Evolutionary conservation across 1,140 invertebrate genomes (phyloP), one percentile per base, ranked within the genome.

Genomic region (Battus philenor): DNA sequence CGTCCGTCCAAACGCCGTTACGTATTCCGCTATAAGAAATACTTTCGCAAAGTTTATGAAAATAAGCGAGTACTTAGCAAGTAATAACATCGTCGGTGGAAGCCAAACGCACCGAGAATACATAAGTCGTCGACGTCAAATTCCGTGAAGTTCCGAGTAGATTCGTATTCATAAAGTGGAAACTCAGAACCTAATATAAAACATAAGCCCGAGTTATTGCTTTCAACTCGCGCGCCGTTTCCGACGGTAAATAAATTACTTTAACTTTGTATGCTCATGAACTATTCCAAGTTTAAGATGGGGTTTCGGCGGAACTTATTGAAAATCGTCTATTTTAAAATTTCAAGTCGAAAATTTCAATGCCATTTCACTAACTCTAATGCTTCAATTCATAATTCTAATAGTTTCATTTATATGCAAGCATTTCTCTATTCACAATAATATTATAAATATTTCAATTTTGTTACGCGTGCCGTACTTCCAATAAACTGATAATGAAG

Each of bases 171-270:
- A 52, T 59, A 59, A 57, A 67, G 56, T 57, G 52, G 54, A 50
- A 60, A 54, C 51, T 44, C 45, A 53, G 54, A 55, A 66, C 59
- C 59, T 67, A 67, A 67, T 67, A 62, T 62, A 63, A 67, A 63
- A 67, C 56, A 59, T 66, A 62, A 66, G 56, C 59, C 47, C 24
- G 24, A 54, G 49, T 67, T 59, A 56, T 64, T 64, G 51, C 57
- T 60, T 57, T 60, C 54, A 51, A 46, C 46, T 56, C 52, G 47
- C 39, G 44, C 49, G 32, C 41, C 48, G 45, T 64, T 60, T 57
- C 46, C 53, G 59, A 60, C 49, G 46, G 48, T 58, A 54, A 57
- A 55, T 59, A 67, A 54, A 59, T 59, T 55, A 50, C 59, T 55
- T 44, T 50, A 53, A 55, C 47, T 58, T 47, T 43, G 46, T 29